Base-by-base conservation (phyloP, 2,888 invertebrate species). In the Eupithecia inturbata region DNA sequence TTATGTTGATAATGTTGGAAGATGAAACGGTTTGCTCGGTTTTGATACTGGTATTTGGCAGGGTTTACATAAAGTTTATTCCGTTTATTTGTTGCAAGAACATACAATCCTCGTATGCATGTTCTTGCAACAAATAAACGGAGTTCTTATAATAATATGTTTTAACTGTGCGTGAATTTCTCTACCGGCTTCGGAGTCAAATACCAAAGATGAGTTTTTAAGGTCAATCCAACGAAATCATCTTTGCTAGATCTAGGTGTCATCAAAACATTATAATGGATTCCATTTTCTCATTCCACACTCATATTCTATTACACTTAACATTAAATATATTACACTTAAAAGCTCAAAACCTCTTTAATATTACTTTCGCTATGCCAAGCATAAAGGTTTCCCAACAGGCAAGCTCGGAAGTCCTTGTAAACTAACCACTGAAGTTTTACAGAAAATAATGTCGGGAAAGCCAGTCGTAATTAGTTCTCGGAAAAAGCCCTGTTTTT, bases 401-500 rank as follows among this genome's bases (percentile, higher is more conserved):
- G 62, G 7, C 62, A 67, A 28, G 66, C 49, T 53, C 49, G 53
- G 31, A 60, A 67, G 19, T 28, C 39, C 68, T 68, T 53, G 72
- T 57, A 72, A 70, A 67, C 70, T 67, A 22, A 68, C 73, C 62
- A 49, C 70, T 62, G 28, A 70, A 28, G 53, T 26, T 22, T 57
- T 57, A 57, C 33, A 68, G 28, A 60, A 73, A 72, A 73, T 68
- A 28, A 60, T 53, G 41, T 26, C 36, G 26, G 71, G 28, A 62
- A 62, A 72, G 49, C 33, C 68, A 28, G 41, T 68, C 68, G 62
- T 72, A 68, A 72, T 75, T 75, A 75, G 74, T 75, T 36, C 64
- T 68, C 64, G 53, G 62, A 63, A 73, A 70, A 26, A 49, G 49
- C 28, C 63, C 67, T 70, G 74, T 74, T 71, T 71, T 68, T 68